Evolutionary conservation across 2,888 invertebrate species (phyloP), one percentile per base, ranked within the genome.

Genomic region (Parapristionchus giblindavisi): DNA sequence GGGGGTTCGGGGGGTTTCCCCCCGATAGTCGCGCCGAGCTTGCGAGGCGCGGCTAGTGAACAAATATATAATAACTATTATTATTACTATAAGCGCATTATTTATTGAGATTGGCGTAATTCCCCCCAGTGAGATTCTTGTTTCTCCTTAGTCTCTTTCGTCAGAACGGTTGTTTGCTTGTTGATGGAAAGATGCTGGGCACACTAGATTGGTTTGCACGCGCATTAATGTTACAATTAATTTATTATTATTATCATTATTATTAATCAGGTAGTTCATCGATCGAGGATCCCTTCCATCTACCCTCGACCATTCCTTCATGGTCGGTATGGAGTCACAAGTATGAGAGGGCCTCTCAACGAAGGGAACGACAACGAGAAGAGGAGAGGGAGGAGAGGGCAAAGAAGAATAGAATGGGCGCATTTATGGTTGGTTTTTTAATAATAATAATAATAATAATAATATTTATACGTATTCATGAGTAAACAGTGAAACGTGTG

Each of bases 201-300:
- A n/a, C n/a, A n/a, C n/a, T n/a, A n/a, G n/a, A n/a, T 61, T 66
- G 11, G 48, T 48, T 48, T 14, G 48, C 17, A 14, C 17, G 48
- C 48, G 14, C 11, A 14, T 48, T 48, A 21, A 48, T 48, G 11
- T 48, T 11, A 11, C 14, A 21, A 48, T 11, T 48, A 48, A 48
- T 48, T 48, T 11, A 14, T 65, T 27, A 11, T 17, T 65, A 24
- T 21, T 48, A 32, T 11, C 6, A 40, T 6, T 6, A 17, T 40
- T 38, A 32, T 14, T 17, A 21, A 8, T 68, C 52, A 52, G 68
- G 68, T 11, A 48, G 11, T 6, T 34, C 68, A 40, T 68, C 63
- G 11, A 43, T 78, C 43, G 72, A 56, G 32, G 79, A 79, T 48
- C 52, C 71, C 3, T 83, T 81, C 71, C 60, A 77, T 14, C 66